Percentiles rank a stretch among this genome's conserved stretches.
phyloP scores from a whole-genome alignment of 2,888 invertebrate species.

The Diplolepis rosae region DNA sequence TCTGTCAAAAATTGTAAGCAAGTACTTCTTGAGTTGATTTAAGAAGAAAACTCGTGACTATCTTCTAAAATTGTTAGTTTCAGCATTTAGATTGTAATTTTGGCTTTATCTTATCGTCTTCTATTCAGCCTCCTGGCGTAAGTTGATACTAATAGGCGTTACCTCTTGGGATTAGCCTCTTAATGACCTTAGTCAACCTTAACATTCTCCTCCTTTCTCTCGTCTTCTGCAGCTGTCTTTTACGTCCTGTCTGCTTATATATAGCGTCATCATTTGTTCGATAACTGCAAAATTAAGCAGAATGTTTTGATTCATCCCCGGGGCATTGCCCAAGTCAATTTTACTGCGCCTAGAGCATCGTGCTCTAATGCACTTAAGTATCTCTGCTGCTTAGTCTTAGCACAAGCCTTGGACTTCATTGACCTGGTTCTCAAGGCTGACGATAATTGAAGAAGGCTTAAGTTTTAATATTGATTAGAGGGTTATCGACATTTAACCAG shows the following conservation, averaged over 20 bases:
- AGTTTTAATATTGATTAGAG: neutral
- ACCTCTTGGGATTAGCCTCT: constrained; percentile 51
- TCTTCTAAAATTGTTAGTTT: neutral
- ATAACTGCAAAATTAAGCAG: constrained; percentile 54
- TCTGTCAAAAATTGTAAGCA: no score
- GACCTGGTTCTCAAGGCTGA: neutral
- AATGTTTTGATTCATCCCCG: constrained; percentile 45
- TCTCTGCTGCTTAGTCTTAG: neutral
- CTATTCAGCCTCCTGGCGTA: constrained; percentile 34
- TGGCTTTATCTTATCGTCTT: constrained; percentile 25
- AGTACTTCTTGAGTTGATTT: no score
- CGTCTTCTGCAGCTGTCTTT: constrained; percentile 8
- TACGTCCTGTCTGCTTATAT: constrained; percentile 1
- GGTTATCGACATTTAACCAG: neutral
- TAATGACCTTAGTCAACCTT: constrained; percentile 51
- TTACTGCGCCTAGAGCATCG: neutral
- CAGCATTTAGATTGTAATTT: constrained; percentile 6
- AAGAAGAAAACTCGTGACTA: no score
- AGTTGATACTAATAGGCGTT: constrained; percentile 44
- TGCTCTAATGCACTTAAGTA: neutral
- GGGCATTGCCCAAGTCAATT: constrained; percentile 30
- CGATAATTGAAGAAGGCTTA: neutral
- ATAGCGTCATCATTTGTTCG: constrained; percentile 49
- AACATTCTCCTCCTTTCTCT: constrained; percentile 12
- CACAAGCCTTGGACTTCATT: constrained; percentile 5